Conservation (phyloP, 2,888 invertebrate species). For the Willowsia nigromaculata region DNA sequence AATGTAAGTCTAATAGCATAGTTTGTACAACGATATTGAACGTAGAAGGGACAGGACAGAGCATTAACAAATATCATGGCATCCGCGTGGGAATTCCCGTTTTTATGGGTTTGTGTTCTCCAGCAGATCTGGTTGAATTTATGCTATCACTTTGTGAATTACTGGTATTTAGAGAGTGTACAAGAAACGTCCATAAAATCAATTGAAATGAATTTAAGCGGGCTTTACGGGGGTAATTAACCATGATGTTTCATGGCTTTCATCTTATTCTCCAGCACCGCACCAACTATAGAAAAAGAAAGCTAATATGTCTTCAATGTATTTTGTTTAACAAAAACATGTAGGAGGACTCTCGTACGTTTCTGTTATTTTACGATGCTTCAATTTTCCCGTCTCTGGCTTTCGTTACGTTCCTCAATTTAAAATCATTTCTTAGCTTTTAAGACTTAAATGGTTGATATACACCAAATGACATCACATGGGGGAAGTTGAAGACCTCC, state of each 20-base stretch:
- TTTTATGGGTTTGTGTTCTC: constrained; percentile 26
- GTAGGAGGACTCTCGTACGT: neutral
- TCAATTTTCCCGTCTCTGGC: constrained; percentile 19
- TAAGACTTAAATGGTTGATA: constrained; percentile 39
- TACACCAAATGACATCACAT: constrained; percentile 14
- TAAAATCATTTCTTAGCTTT: constrained; percentile 41
- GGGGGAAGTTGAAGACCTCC: constrained; percentile 41
- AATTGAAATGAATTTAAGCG: constrained; percentile 61
- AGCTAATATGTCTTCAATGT: neutral
- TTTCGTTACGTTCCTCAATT: neutral
- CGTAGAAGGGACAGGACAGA: neutral
- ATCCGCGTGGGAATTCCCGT: constrained; percentile 46
- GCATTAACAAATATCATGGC: neutral
- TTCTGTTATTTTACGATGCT: constrained; percentile 24
- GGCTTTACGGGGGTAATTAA: constrained; percentile 65
- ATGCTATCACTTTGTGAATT: constrained; percentile 58
- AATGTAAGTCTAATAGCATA: too few species aligned
- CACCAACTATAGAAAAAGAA: neutral
- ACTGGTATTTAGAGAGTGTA: constrained; percentile 38
- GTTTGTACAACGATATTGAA: too few species aligned
- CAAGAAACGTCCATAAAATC: constrained; percentile 61
- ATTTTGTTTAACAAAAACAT: neutral
- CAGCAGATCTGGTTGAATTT: neutral
- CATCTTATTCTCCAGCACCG: neutral
- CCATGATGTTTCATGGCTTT: constrained; percentile 39